Conservation (phyloP, 2,888 invertebrate species). For the Cerastis leucographa region DNA sequence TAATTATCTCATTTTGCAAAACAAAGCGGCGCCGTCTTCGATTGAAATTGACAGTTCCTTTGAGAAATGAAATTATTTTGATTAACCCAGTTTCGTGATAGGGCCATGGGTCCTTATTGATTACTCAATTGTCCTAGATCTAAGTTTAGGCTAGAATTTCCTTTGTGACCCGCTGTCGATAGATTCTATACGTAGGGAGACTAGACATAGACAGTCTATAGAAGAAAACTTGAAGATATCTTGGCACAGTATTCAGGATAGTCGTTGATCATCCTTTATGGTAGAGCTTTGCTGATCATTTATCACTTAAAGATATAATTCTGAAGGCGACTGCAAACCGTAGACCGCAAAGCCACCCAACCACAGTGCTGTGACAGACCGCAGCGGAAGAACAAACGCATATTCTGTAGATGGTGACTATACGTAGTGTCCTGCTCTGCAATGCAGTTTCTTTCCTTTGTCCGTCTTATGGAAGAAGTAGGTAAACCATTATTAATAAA, state of each 20-base stretch:
- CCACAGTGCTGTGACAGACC: neutral
- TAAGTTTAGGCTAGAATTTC: constrained; percentile 14
- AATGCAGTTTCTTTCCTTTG: neutral
- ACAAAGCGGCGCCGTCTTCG: constrained; percentile 25
- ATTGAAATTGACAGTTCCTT: constrained; percentile 33
- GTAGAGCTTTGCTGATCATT: neutral
- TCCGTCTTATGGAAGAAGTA: neutral
- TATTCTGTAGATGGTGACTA: neutral
- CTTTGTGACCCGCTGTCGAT: neutral
- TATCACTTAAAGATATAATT: neutral
- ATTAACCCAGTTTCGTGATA: constrained; percentile 25
- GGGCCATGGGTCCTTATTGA: constrained; percentile 38
- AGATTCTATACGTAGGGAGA: neutral
- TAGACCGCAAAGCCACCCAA: neutral
- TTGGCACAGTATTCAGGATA: neutral
- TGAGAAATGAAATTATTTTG: constrained; percentile 41
- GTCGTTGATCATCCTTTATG: neutral
- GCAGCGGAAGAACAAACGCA: neutral
- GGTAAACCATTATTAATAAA: too few relatives aligned
- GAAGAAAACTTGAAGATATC: neutral
- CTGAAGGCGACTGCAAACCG: neutral
- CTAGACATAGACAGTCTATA: neutral
- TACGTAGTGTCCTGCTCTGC: neutral
- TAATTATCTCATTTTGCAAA: constrained; percentile 22
- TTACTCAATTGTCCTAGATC: constrained; percentile 34